Evolutionary conservation across 35 echinoderm and acorn worm genomes (phyloP).

Genomic region (Patiria miniata): DNA sequence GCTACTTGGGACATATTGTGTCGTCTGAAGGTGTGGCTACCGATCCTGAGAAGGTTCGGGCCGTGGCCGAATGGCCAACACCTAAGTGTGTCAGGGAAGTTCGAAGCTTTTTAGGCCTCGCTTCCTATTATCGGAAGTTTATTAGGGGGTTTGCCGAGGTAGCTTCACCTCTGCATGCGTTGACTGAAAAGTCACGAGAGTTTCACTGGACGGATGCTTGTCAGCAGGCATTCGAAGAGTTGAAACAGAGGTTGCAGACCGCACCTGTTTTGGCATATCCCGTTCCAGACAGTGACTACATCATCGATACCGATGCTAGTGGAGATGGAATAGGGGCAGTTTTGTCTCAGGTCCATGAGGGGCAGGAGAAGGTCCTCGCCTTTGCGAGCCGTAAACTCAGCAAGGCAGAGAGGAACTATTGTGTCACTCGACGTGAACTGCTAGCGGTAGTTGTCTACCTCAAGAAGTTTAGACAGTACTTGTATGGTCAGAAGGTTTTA

Average conservation of each 20-base stretch:
- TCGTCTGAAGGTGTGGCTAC: conserved; percentile 48
- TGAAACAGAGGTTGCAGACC: conserved; percentile 38
- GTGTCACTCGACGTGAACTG: conserved; percentile 49
- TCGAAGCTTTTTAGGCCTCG: conserved; percentile 58
- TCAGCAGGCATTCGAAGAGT: conserved; percentile 38
- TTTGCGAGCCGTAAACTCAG: conserved; percentile 50
- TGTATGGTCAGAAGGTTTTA: conserved; percentile 31
- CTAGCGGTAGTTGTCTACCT: conserved; percentile 46
- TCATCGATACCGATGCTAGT: conserved; percentile 83
- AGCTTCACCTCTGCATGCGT: conserved; percentile 32
- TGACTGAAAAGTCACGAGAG: conserved; percentile 39
- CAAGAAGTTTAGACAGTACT: conserved; percentile 51
- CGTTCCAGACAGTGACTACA: conserved; percentile 21
- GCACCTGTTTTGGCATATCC: conserved; percentile 67
- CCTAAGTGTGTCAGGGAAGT: conserved; percentile 41
- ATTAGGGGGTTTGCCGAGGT: conserved; percentile 52
- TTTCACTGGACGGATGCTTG: conserved; percentile 52
- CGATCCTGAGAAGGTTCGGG: conserved; percentile 55
- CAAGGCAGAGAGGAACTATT: conserved; percentile 58
- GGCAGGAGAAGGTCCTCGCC: conserved; percentile 53
- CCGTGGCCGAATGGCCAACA: conserved; percentile 42
- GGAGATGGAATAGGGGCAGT: conserved; percentile 61
- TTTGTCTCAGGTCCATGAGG: conserved; percentile 61
- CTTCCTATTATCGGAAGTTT: conserved; percentile 65
- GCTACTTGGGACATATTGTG: conserved; percentile 58